Conservation (phyloP, 2,888 invertebrate species). For the Nephrotoma guestfalica region DNA sequence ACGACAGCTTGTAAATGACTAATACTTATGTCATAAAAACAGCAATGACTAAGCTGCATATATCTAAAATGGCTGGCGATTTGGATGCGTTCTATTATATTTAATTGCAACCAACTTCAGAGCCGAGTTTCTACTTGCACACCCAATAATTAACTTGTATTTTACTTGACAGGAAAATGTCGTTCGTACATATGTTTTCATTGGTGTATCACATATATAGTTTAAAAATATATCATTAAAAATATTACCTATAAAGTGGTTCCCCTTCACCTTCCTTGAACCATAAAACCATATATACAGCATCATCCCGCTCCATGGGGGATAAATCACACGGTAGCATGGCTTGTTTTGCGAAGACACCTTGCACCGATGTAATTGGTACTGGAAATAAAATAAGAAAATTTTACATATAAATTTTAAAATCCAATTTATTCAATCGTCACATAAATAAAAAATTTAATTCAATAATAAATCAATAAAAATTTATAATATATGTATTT, state of each 20-base stretch:
- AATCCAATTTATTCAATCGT: neutral
- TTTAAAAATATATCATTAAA: neutral
- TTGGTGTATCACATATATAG: neutral
- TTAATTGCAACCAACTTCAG: too few species aligned
- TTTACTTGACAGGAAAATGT: neutral
- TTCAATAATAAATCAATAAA: neutral
- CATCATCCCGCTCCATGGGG: conserved; percentile 61
- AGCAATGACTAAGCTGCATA: too few species aligned
- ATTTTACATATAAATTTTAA: neutral
- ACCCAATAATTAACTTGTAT: neutral
- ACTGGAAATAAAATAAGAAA: conserved; percentile 39
- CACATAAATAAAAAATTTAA: neutral
- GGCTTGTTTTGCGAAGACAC: conserved; percentile 67
- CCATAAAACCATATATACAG: conserved; percentile 80
- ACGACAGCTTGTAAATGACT: too few species aligned
- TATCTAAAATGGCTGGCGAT: too few species aligned
- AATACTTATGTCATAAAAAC: too few species aligned
- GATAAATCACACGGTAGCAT: conserved; percentile 77
- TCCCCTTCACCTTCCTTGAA: conserved; percentile 73
- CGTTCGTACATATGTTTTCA: neutral
- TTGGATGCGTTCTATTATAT: too few species aligned
- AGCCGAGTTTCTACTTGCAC: too few species aligned
- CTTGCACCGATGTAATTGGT: conserved; percentile 65
- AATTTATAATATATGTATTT: neutral
- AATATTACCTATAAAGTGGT: conserved; percentile 65